A percentile compares a stretch with the other conserved stretches of the same genome.
Evolutionary conservation across 1,140 invertebrate species (phyloP).

Genomic region (Drosophila bocqueti): DNA sequence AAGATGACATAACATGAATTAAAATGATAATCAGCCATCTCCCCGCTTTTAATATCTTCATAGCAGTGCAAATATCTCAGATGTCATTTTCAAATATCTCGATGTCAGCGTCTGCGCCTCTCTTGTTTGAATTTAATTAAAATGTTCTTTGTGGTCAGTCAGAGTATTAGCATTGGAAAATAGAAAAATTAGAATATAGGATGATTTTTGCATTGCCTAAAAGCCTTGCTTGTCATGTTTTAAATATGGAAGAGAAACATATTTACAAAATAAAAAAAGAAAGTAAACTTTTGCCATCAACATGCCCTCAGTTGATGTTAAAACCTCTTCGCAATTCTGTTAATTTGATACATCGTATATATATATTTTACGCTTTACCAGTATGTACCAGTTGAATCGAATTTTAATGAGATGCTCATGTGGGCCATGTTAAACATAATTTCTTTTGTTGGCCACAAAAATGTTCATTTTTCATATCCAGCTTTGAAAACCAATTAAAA

Average conservation of each 20-base stretch:
- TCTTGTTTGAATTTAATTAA: constrained; percentile 36
- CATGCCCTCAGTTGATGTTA: background rate
- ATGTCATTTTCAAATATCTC: constrained; percentile 25
- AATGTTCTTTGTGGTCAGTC: constrained; percentile 10
- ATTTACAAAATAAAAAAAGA: background rate
- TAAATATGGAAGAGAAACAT: background rate
- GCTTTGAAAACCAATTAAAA: constrained; percentile 54
- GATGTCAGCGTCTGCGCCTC: constrained; percentile 7
- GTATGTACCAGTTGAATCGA: constrained; percentile 1
- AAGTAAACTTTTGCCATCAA: background rate
- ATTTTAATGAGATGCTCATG: constrained; percentile 32
- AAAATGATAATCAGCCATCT: constrained; percentile 27
- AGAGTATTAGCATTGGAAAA: background rate
- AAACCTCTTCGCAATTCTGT: background rate
- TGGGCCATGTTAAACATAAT: constrained; percentile 18
- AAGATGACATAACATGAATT: constrained; percentile 31
- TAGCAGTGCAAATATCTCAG: constrained; percentile 24
- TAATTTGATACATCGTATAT: background rate
- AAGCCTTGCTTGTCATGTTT: background rate
- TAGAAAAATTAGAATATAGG: background rate
- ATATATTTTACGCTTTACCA: background rate
- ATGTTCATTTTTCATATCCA: constrained; percentile 31
- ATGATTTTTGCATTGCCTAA: background rate
- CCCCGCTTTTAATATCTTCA: constrained; percentile 16
- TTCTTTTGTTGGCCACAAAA: constrained; percentile 33